Evolutionary conservation across 2,113 vertebrate genomes (phyloP).

Genomic region (Elephas maximus): DNA sequence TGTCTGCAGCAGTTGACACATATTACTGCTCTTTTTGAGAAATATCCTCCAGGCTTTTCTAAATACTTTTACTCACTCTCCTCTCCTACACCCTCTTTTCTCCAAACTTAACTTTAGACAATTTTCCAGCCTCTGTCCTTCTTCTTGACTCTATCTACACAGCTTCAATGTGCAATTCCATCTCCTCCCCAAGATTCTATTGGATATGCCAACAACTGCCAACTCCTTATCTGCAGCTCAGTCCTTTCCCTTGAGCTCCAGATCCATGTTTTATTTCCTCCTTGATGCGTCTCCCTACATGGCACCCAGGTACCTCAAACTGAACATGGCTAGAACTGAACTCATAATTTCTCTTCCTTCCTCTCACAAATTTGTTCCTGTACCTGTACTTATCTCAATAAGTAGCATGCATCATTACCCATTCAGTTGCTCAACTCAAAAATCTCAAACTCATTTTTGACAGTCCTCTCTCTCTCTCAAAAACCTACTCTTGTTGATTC

Average conservation of each 20-base stretch:
- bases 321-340: neutral
- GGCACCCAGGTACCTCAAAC: neutral
- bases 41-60: neutral
- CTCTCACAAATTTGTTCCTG: neutral
- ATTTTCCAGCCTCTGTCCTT: neutral
- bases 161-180: neutral
- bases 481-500: neutral
- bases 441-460: neutral
- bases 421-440: neutral
- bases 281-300: neutral
- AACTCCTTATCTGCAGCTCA: neutral
- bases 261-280: neutral
- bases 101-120: neutral
- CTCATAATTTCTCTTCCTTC: neutral
- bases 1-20: neutral
- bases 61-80: neutral
- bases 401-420: neutral
- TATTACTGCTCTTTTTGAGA: neutral
- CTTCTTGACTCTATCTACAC: neutral
- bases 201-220: neutral
- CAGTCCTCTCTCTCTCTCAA: neutral
- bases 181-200: neutral
- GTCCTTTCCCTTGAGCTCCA: neutral
- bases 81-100: neutral
- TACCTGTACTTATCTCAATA: neutral